Conservation (phyloP, 2,797 vertebrate genomes). For the Ciconia nigra region DNA sequence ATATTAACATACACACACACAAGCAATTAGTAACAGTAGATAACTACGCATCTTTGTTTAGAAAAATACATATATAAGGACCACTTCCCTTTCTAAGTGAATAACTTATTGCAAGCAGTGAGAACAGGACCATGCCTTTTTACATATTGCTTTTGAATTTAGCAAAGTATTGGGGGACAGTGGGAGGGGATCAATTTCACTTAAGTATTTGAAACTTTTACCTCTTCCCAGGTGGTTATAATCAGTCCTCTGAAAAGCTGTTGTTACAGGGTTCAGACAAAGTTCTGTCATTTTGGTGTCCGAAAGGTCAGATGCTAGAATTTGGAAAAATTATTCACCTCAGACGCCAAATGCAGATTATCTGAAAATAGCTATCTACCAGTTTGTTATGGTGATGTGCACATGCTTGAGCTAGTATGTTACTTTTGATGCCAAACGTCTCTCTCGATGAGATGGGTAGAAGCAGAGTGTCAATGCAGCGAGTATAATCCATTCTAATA, state of each 20-base stretch:
- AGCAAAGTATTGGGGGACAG: neutral
- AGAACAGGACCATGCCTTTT: neutral
- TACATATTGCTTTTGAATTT: neutral
- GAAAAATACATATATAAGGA: neutral
- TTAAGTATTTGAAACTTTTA: neutral
- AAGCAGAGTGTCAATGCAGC: neutral
- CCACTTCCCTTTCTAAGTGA: neutral
- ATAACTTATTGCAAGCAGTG: neutral
- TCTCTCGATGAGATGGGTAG: slow-evolving; percentile 7
- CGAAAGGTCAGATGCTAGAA: slow-evolving; percentile 1
- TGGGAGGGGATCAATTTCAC: neutral
- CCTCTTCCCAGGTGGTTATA: neutral
- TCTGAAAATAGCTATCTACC: slow-evolving; percentile 42
- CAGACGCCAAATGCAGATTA: slow-evolving; percentile 2
- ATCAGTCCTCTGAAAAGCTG: neutral
- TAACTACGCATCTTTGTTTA: neutral
- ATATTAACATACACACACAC: fast-evolving
- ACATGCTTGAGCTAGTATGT: slow-evolving; percentile 23
- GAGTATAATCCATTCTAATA: neutral
- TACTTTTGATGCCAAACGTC: slow-evolving; percentile 12
- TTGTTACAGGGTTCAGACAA: neutral
- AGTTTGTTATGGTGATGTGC: slow-evolving; percentile 35
- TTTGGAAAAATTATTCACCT: neutral
- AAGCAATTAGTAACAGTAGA: neutral
- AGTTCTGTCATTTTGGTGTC: neutral